A percentile compares a stretch with the other conserved stretches of the same genome.
Conservation (phyloP, 2,113 vertebrate species). For the Chauna torquata region DNA sequence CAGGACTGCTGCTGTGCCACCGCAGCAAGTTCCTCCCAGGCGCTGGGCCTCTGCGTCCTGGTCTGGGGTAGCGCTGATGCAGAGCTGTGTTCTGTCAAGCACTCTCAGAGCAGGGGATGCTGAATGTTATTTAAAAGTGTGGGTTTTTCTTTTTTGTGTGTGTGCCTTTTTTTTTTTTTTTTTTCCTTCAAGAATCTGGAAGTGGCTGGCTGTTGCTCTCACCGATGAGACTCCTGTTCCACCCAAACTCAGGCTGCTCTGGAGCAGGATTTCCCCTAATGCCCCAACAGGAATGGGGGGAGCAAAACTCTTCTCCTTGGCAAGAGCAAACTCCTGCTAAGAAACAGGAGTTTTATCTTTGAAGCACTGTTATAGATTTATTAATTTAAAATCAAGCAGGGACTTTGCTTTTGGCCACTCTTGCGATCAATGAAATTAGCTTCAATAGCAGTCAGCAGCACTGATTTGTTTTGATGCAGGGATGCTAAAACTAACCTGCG, state of each 20-base stretch:
- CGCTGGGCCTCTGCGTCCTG: accelerated
- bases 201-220: neutral
- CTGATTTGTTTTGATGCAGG: neutral
- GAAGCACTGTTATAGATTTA: neutral
- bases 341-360: neutral
- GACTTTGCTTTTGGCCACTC: neutral
- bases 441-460: neutral
- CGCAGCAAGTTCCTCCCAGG: neutral
- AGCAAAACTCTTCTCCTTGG: neutral
- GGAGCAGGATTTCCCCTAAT: neutral
- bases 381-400: slow-evolving; percentile 13
- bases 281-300: accelerated
- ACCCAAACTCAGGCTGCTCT: accelerated
- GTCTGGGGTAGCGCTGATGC: neutral
- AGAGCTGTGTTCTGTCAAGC: neutral
- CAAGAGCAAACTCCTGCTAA: neutral
- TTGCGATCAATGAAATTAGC: neutral
- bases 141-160: too few species aligned
- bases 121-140: neutral
- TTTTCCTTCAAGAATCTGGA: neutral
- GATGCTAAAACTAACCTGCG: neutral
- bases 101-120: neutral
- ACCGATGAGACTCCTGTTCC: neutral
- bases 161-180: too few species aligned
- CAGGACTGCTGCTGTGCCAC: neutral